Base-by-base conservation (phyloP, 2,113 vertebrate species). In the Syngnathoides biaculeatus region DNA sequence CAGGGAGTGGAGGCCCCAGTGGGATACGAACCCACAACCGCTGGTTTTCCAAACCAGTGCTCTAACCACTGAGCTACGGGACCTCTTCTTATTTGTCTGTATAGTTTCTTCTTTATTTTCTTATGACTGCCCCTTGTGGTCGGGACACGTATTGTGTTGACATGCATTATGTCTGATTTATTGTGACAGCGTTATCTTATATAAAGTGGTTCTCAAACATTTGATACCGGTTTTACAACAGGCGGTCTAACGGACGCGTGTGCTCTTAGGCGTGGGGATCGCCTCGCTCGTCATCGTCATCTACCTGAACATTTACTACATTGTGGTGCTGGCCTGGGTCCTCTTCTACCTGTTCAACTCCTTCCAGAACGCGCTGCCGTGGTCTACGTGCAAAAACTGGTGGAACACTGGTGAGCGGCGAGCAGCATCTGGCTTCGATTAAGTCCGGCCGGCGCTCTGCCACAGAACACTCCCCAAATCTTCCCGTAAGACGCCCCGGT, bases 351-450 rank as follows among this genome's bases (percentile, higher is more conserved):
- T 99, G 6, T 92, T 92, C 79, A 93, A 92, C 81, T 95, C 94
- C 79, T 97, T 99, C 69, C 81, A 71, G 43, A 78, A 78, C 3
- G 88, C 93, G 4, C 88, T 98, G 8, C 95, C 95, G 0, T 98
- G 96, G 96, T 90, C 93, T 0, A 93, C 69, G n/a, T 98, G 96
- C 64, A 84, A 84, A 75, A 94, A 99, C 67, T 4, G 11, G 15
- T 99, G 97, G 96, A 98, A 99, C 78, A 91, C 95, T 84, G 90
- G 95, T 98, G 87, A 48, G 43, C 84, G 90, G 95, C 98, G 87
- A 48, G 42, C 26, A 50, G 42, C 47, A 50, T 50, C 47, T 65
- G 63, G 15, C n/a, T 61, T 12, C 14, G 11, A 64, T 47, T 48
- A 64, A 45, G 12, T 4, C 52, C 3, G 11, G 24, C 8, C 3